Evolutionary conservation across 2,888 invertebrate species (phyloP).

Genomic region (Lasioglossum zephyrum): DNA sequence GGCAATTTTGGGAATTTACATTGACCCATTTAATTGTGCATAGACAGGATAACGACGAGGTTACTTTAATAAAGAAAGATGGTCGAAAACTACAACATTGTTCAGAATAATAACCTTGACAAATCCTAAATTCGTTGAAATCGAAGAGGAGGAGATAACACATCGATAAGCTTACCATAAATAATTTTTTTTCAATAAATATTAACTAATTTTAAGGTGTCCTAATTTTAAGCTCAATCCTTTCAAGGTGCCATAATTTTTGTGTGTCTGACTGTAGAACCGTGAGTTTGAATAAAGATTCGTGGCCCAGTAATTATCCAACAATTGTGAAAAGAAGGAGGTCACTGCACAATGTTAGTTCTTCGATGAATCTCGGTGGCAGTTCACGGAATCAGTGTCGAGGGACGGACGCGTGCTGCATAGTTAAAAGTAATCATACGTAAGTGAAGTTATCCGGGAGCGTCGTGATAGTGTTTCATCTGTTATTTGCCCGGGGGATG

Average conservation of each 20-base stretch:
- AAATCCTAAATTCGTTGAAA: no score
- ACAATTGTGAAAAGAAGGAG: neutral
- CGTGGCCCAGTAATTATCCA: neutral
- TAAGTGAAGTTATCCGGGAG: constrained; percentile 26
- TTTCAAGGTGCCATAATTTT: no score
- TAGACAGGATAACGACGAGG: no score
- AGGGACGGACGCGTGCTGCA: constrained; percentile 20
- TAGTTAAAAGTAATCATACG: constrained; percentile 58
- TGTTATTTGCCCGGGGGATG: constrained; percentile 25
- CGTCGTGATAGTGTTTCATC: constrained; percentile 33
- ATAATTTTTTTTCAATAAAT: neutral
- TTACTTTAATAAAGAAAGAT: no score
- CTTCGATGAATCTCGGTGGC: constrained; percentile 3
- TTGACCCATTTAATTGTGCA: no score
- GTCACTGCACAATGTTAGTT: neutral
- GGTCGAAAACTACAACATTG: no score
- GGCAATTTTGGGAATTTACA: no score
- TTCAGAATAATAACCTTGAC: no score
- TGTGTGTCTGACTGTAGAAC: neutral
- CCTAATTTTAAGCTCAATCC: no score
- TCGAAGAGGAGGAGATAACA: no score
- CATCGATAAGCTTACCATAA: no score
- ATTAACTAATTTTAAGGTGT: neutral
- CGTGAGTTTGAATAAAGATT: neutral
- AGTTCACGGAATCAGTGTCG: constrained; percentile 8